Evolutionary conservation across 2,797 vertebrate genomes (phyloP).

Genomic region (Sebastes minor): DNA sequence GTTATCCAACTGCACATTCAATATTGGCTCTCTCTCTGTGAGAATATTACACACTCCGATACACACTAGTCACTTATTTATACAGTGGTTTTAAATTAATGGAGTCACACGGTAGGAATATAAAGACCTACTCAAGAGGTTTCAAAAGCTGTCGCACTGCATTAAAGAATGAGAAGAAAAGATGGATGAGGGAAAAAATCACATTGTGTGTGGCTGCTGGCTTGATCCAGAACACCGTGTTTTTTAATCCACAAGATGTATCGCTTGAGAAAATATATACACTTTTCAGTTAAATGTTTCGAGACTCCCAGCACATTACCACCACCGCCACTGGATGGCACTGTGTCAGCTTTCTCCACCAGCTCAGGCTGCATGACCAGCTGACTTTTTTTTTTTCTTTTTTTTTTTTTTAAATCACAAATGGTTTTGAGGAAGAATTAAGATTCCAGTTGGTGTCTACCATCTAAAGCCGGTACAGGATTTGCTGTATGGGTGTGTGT

Average conservation of each 20-base stretch:
- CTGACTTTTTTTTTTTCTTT: neutral
- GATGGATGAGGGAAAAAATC: neutral
- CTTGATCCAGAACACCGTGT: neutral
- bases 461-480: slow-evolving; percentile 58
- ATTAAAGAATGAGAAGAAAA: slow-evolving; percentile 11
- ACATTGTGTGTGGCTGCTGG: neutral
- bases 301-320: neutral
- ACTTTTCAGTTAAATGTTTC: neutral
- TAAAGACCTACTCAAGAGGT: slow-evolving; percentile 28
- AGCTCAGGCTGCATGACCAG: slow-evolving; percentile 6
- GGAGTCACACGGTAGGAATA: slow-evolving; percentile 27
- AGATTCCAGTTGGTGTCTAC: slow-evolving; percentile 68
- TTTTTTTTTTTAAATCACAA: slow-evolving; percentile 31
- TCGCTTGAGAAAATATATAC: neutral
- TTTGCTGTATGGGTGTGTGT: slow-evolving; percentile 26
- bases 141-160: slow-evolving; percentile 10
- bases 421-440: slow-evolving; percentile 71
- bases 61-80: slow-evolving; percentile 40
- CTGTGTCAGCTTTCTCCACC: slow-evolving; percentile 69
- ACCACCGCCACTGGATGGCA: slow-evolving; percentile 82
- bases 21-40: slow-evolving; percentile 44
- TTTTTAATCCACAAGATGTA: neutral
- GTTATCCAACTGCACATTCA: slow-evolving; percentile 48
- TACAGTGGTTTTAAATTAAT: slow-evolving; percentile 39
- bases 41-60: slow-evolving; percentile 46